A percentile compares a stretch with the other conserved stretches of the same genome.
Conservation (phyloP, 2,113 vertebrate species). For the Ictalurus punctatus region DNA sequence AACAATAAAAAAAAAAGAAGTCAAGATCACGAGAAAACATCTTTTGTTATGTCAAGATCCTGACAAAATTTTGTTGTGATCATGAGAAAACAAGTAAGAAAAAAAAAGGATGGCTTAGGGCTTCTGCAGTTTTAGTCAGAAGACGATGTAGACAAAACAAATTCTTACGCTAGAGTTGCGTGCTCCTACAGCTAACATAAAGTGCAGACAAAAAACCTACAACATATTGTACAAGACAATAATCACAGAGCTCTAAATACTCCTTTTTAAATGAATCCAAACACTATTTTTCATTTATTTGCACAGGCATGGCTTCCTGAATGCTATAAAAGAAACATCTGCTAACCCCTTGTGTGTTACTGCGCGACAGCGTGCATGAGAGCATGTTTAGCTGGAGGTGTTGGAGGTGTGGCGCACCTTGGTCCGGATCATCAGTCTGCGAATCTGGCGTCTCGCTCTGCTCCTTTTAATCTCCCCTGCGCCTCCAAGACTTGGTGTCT, state of each 20-base stretch:
- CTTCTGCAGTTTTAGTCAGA: not conserved
- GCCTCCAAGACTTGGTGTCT: conserved; percentile 34
- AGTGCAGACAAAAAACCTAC: not conserved
- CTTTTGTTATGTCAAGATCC: too few relatives aligned
- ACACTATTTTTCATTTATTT: not conserved
- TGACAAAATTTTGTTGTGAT: too few relatives aligned
- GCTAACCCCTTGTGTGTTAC: conserved; percentile 29
- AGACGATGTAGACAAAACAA: not conserved
- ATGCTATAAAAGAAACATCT: conserved; percentile 56
- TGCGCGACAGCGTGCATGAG: not conserved
- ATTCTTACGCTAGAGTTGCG: not conserved
- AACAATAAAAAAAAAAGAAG: too few relatives aligned
- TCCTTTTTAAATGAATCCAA: not conserved
- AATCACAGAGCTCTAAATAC: not conserved
- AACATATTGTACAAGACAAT: not conserved
- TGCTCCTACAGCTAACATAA: not conserved
- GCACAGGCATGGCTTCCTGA: conserved; percentile 23
- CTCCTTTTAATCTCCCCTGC: conserved; percentile 58
- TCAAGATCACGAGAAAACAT: too few relatives aligned
- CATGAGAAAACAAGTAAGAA: too few relatives aligned
- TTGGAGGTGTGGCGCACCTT: conserved; percentile 41
- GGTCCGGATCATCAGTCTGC: conserved; percentile 50
- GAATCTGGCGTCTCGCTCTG: conserved; percentile 42
- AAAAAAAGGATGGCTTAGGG: too few relatives aligned
- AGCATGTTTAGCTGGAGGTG: conserved; percentile 49